Conservation (phyloP, 35 echinoderm and acorn worm genomes). For the Patiria miniata region DNA sequence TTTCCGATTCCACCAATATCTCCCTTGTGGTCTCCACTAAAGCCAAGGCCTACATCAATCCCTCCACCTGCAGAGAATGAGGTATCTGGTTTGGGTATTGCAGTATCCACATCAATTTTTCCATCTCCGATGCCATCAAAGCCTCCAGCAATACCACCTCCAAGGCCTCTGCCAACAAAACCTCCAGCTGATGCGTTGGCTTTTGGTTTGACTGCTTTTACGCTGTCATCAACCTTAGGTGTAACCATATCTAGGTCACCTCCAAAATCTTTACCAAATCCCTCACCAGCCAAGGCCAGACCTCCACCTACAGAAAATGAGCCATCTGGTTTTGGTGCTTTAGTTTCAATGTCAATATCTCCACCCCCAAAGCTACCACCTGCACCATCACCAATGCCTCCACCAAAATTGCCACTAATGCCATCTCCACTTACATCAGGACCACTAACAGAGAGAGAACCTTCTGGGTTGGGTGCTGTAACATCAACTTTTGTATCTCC, state of each 20-base stretch:
- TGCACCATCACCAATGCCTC: conserved; percentile 33
- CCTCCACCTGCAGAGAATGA: conserved; percentile 23
- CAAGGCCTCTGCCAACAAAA: conserved; percentile 33
- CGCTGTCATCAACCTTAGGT: conserved; percentile 28
- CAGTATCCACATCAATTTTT: conserved; percentile 56
- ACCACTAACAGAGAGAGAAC: not conserved
- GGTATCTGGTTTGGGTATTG: conserved; percentile 20
- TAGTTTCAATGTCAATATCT: conserved; percentile 60
- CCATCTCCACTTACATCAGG: conserved; percentile 47
- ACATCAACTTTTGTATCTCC: conserved; percentile 47
- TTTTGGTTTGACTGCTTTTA: conserved; percentile 11
- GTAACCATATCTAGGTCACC: conserved; percentile 23
- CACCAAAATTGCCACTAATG: conserved; percentile 38
- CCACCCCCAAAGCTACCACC: conserved; percentile 40
- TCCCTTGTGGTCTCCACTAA: not conserved
- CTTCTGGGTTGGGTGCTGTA: not conserved
- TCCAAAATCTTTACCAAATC: conserved; percentile 42
- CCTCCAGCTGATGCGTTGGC: conserved; percentile 21
- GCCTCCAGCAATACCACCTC: conserved; percentile 15
- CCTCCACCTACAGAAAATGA: conserved; percentile 40
- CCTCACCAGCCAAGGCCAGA: conserved; percentile 20
- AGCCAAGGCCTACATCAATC: not conserved
- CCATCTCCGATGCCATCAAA: not conserved
- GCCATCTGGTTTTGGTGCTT: conserved; percentile 53
- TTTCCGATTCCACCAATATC: conserved; percentile 26